phyloP scores from a whole-genome alignment of 64 coral and sea anemone species.

The Catalaphyllia jardinei region DNA sequence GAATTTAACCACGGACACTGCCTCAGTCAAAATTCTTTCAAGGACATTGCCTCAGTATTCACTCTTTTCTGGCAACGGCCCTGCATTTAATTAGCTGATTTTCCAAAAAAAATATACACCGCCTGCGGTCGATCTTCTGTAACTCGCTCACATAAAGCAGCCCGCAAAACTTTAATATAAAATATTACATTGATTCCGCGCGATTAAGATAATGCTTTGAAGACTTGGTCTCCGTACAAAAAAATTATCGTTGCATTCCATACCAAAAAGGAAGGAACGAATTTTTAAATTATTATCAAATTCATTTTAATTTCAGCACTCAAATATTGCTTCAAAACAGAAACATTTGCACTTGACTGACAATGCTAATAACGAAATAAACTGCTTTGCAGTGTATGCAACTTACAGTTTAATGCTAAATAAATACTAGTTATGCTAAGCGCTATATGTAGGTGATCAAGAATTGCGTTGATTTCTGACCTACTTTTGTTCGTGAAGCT shows the following conservation, averaged over 20 bases:
- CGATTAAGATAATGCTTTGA: background rate
- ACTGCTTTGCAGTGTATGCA: background rate
- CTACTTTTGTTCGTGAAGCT: constrained; percentile 34
- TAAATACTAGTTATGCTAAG: background rate
- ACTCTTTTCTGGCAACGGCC: too few species aligned
- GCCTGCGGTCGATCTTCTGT: background rate
- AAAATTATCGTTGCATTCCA: background rate
- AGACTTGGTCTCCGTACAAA: background rate
- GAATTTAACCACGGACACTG: too few species aligned
- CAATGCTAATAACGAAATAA: background rate
- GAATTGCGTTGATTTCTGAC: constrained; percentile 87
- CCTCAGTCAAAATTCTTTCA: too few species aligned
- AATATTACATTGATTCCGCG: background rate
- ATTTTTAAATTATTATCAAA: background rate
- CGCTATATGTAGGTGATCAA: constrained; percentile 37
- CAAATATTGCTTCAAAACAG: background rate
- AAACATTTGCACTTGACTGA: constrained; percentile 7
- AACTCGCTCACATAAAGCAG: background rate
- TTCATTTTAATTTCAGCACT: background rate
- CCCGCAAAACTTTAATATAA: background rate
- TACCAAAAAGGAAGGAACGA: background rate
- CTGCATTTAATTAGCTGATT: background rate
- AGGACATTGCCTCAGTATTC: too few species aligned
- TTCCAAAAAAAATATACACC: background rate
- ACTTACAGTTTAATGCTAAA: background rate